phyloP scores from a whole-genome alignment of 64 coral and sea anemone genomes.

The Acropora tenuis region DNA sequence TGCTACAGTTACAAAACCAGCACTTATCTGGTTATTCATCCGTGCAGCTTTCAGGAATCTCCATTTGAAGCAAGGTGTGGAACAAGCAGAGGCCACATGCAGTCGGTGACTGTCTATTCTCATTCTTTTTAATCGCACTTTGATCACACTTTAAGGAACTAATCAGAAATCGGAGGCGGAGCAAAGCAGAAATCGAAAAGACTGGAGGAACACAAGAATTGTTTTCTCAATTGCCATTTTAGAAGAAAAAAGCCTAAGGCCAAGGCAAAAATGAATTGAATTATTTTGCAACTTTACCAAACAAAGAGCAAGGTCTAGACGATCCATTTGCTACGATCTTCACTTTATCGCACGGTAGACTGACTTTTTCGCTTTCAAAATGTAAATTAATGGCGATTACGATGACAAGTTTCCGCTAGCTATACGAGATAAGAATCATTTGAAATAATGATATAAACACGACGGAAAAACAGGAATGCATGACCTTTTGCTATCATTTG shows the following conservation, averaged over 20 bases:
- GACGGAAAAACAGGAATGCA: not conserved
- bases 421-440: not conserved
- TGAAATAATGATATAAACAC: not conserved
- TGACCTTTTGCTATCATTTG: not conserved
- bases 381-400: not conserved
- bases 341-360: not conserved
- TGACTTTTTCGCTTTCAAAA: not conserved
- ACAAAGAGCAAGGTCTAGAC: not conserved
- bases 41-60: too few species aligned
- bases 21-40: too few species aligned
- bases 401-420: not conserved
- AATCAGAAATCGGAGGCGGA: not conserved
- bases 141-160: too few species aligned
- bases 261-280: too few species aligned
- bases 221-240: too few species aligned
- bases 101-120: too few species aligned
- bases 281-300: too few species aligned
- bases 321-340: not conserved
- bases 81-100: too few species aligned
- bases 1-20: too few species aligned
- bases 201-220: not conserved
- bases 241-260: too few species aligned
- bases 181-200: not conserved
- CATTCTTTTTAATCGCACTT: too few species aligned
- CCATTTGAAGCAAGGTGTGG: too few species aligned